These are phyloP conservation scores for Pseudococcus longispinus DNA, from an alignment of 2,888 invertebrate species.

Conservation along the genomic window DNA sequence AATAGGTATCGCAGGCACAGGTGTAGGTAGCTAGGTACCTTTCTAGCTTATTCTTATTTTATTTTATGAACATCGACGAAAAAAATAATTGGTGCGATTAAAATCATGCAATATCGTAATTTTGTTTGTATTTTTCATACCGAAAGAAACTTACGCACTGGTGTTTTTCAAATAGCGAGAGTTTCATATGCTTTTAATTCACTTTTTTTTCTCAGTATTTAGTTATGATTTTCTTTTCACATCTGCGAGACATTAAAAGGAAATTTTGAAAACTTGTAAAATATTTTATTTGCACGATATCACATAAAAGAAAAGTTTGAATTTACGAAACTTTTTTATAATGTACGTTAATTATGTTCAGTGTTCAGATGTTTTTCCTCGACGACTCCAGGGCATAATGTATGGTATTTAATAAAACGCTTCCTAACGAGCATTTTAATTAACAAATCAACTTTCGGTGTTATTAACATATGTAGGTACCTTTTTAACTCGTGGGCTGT, in stretches of 20 bases:
- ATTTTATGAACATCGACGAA: background rate
- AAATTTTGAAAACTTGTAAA: conserved; percentile 42
- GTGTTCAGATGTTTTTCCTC: background rate
- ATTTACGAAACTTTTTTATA: conserved; percentile 27
- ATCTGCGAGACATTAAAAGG: conserved; percentile 30
- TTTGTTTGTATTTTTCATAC: background rate
- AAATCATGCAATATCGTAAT: background rate
- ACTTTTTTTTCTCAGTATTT: background rate
- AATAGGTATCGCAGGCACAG: background rate
- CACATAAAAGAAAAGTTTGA: background rate
- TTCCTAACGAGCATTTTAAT: background rate
- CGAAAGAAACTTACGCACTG: background rate
- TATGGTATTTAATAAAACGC: background rate
- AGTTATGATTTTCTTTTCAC: conserved; percentile 23
- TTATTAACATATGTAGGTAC: background rate
- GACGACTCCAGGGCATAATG: background rate
- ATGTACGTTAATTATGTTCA: background rate
- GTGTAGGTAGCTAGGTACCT: too few relatives aligned
- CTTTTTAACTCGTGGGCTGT: too few relatives aligned
- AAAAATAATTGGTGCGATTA: background rate
- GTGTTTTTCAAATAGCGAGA: background rate
- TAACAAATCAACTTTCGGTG: background rate
- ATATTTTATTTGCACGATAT: conserved; percentile 41
- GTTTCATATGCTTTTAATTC: background rate
- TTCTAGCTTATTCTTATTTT: background rate